These are phyloP conservation scores for Hirundichthys speculiger DNA, from an alignment of 2,113 vertebrate genomes.

Conservation along the genomic window DNA sequence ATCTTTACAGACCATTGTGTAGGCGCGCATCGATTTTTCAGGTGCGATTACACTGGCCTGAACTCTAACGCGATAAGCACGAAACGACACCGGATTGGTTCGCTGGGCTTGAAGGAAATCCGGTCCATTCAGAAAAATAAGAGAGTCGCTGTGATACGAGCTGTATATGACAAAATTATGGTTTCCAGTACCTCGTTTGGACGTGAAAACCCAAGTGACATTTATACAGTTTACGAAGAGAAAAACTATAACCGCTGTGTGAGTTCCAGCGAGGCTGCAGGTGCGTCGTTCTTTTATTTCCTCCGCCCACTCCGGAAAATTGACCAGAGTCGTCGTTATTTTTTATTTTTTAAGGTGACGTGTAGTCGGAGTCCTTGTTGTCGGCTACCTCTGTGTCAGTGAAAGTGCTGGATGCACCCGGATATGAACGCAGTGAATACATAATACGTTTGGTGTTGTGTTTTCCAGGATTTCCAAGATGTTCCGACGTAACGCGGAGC, in stretches of 20 bases:
- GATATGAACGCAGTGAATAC: slow-evolving; percentile 12
- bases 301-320: slow-evolving; percentile 79
- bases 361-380: slow-evolving; percentile 62
- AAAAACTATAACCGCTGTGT: too few relatives aligned
- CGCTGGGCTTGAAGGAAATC: slow-evolving; percentile 54
- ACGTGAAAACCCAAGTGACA: background rate
- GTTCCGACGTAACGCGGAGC: slow-evolving; percentile 19
- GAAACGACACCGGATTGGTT: slow-evolving; percentile 48
- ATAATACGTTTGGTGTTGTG: background rate
- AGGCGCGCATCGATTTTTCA: slow-evolving; percentile 34
- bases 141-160: background rate
- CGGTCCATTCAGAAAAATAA: slow-evolving; percentile 48
- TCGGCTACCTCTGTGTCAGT: slow-evolving; percentile 16
- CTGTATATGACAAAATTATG: background rate
- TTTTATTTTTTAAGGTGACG: slow-evolving; percentile 79
- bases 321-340: slow-evolving; percentile 58
- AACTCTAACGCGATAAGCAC: slow-evolving; percentile 11
- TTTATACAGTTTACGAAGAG: too few relatives aligned
- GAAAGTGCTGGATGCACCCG: slow-evolving; percentile 41
- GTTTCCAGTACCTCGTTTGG: background rate
- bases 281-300: background rate
- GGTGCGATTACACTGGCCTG: slow-evolving; percentile 35
- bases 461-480: slow-evolving; percentile 30
- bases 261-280: too few relatives aligned
- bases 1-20: rapidly evolving